These are phyloP conservation scores for Leptinotarsa texana DNA, from an alignment of 1,140 invertebrate species.

Conservation along the genomic window DNA sequence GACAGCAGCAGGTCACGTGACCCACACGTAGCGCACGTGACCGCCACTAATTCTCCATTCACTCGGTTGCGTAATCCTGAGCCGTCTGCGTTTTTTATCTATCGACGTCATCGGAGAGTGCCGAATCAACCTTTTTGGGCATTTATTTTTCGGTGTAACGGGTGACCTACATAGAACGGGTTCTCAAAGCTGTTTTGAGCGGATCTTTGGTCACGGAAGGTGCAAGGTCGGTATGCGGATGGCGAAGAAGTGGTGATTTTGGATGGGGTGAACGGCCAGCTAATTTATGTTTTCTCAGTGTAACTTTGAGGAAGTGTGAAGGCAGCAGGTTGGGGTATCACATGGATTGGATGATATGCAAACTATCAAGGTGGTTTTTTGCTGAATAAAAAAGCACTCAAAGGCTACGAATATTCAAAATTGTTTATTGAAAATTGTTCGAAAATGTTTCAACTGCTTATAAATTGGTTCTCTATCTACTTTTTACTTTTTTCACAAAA, in stretches of 20 bases:
- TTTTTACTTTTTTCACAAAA: too few species aligned
- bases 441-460: too few species aligned
- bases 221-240: background rate
- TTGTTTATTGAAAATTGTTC: too few species aligned
- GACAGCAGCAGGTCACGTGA: slow-evolving; percentile 1
- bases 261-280: background rate
- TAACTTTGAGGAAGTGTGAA: too few species aligned
- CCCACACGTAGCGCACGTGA: slow-evolving; percentile 4
- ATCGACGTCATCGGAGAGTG: background rate
- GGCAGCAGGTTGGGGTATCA: too few species aligned
- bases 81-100: background rate
- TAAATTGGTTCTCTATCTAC: too few species aligned
- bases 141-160: background rate
- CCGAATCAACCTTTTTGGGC: slow-evolving; percentile 1
- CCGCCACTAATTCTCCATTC: slow-evolving; percentile 5
- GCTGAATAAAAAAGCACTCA: too few species aligned
- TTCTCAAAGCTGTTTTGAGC: background rate
- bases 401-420: too few species aligned
- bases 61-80: background rate
- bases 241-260: background rate
- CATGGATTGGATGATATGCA: too few species aligned
- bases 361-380: too few species aligned
- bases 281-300: background rate
- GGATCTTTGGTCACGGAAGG: slow-evolving; percentile 4
- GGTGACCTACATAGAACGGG: slow-evolving; percentile 4